Evolutionary conservation across 1,140 invertebrate genomes (phyloP), one percentile per base, ranked within the genome.

Genomic region (Holotrichia oblita): DNA sequence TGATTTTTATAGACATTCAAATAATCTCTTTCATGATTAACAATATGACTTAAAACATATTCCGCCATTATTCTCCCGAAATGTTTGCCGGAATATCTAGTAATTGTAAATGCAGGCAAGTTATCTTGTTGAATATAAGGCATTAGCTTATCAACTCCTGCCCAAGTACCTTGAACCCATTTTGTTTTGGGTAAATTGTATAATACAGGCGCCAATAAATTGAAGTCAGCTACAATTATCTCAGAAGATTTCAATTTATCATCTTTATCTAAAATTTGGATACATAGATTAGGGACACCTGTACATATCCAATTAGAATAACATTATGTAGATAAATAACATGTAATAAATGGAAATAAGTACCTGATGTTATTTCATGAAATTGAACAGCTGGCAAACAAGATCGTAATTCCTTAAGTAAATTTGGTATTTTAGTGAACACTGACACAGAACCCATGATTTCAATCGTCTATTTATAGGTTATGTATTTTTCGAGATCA

Each of bases 51-150:
- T 42, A 91, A 80, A 3, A 90, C 88, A 83, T 90, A 91, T 83
- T 91, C 90, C 0, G 87, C 87, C 89, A 91, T 91, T n/a, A 88
- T 83, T 41, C 84, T 72, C 1, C 89, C 89, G 82, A 90, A 90
- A 27, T 83, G 79, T 22, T 86, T 83, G n/a, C 87, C 87, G 10
- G 86, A 88, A 77, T 87, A 88, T 79, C 89, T 84, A 24, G 88
- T 88, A 64, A 90, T 81, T 12, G 84, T 40, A 64, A 83, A 80
- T 4, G 80, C 80, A 42, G 80, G 74, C 20, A 75, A 76, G 41
- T 82, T 83, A 41, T 84, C 81, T 42, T 81, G 72, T 64, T 81
- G 79, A 22, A 87, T 80, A 55, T 79, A 34, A 64, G 79, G 79
- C n/a, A 83, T 55, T 12, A 88, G 76, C 9, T 48, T 41, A 69